Base-by-base conservation (phyloP, 2,797 vertebrate species). In the Platyrinchus mystaceus region DNA sequence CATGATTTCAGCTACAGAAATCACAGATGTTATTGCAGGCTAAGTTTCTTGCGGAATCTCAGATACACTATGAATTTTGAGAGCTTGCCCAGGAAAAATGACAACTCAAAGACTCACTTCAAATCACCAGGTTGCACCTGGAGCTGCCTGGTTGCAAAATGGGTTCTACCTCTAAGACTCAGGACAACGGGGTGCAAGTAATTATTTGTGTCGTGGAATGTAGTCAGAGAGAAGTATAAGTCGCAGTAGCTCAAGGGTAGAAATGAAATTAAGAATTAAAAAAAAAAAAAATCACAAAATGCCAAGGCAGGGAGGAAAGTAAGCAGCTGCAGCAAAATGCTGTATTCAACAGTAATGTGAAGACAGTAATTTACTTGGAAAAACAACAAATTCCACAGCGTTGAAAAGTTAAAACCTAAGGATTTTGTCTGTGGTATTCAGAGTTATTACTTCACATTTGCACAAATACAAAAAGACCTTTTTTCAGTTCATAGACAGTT, bases 261-360 rank as follows among this genome's bases (percentile, higher is more conserved):
- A 37, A 39, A 43, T 1, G 2, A 9, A 19, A 30, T 27, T 27
- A 23, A 11, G 9, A 23, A 12, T 14, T 41, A 0, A 52, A 27
- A 19, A 22, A 32, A 1, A 34, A 28, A 47, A 47, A 28, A n/a
- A 3, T 27, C 49, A 50, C 15, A 50, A 50, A 50, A 28, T 2
- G 0, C 4, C 4, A 22, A 24, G 17, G 15, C 6, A 18, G 20
- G 11, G 6, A 28, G 1, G 10, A 73, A 50, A 5, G 21, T 8
- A 49, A 9, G 21, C 62, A 90, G 73, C 78, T 93, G 68, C 79
- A 77, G 28, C 34, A 90, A 90, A 95, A 60, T 37, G 7, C 30
- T 68, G 22, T 39, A 13, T 71, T 78, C 41, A 74, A 50, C 52
- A 71, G 21, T 43, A 93, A 67, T 5, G 7, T 26, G 22, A 75